Base-by-base conservation (phyloP, 2,888 invertebrate species). In the Rambutsinella grinnellia region DNA sequence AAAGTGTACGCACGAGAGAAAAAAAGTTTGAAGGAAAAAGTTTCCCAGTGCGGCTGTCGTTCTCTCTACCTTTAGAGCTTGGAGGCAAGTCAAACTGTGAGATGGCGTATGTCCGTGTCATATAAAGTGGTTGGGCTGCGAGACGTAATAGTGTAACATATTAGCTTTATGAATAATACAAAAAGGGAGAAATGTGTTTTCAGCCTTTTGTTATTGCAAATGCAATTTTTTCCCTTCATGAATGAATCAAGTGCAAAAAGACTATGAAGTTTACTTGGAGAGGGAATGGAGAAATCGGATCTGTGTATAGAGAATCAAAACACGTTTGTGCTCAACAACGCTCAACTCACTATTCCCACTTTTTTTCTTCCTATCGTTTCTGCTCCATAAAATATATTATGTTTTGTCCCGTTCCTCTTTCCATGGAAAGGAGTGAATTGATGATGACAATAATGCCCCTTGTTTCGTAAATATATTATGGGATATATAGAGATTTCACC, bases 361-460 rank as follows among this genome's bases (percentile, higher is more conserved):
- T 56, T 15, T 56, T 15, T 24, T 17, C 17, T 27, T 61, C 67
- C 61, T 79, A 79, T 81, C 79, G 71, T 77, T 81, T 81, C 80
- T 81, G 80, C 80, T 77, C 75, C 77, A 81, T 81, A 81, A 79
- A 81, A 61, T 79, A 68, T 66, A 51, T 60, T 66, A 68, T 66
- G 58, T 62, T 66, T 49, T 58, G 26, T 8, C 36, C 13, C 36
- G 36, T 36, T 36, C 13, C 13, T 36, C 36, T 36, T 36, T 13
- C 15, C 2, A n/a, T n/a, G 26, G 23, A 23, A 23, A 56, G 24
- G 26, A 56, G 23, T 24, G 54, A 23, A 56, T 26, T 56, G 54
- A 56, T 57, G 57, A 26, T 28, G 49, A 49, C n/a, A 49, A 49
- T 49, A 56, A 23, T 15, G 21, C 6, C 3, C 17, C 23, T 28